Evolutionary conservation across 2,797 vertebrate species (phyloP).

Genomic region (Pseudochaenichthys georgianus): DNA sequence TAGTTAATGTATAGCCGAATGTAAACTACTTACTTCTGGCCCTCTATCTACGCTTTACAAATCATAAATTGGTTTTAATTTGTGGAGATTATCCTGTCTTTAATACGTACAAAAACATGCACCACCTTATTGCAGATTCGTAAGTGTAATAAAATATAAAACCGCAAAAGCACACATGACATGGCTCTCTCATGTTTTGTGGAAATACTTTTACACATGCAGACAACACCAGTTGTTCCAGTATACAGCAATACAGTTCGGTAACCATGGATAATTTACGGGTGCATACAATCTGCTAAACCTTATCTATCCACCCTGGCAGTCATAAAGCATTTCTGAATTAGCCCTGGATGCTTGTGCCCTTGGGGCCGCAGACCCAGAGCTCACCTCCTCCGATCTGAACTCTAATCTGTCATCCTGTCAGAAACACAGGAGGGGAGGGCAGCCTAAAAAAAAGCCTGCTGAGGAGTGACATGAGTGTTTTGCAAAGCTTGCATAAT

Average conservation of each 20-base stretch:
- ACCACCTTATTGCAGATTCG: no score
- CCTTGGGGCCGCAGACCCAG: slow-evolving; percentile 63
- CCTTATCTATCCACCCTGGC: slow-evolving; percentile 57
- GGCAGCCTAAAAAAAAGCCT: slow-evolving; percentile 21
- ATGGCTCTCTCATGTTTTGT: background rate
- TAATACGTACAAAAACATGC: no score
- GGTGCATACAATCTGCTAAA: slow-evolving; percentile 48
- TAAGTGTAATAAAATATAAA: background rate
- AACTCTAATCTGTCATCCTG: slow-evolving; percentile 69
- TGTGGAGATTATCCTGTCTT: no score
- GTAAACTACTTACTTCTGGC: no score
- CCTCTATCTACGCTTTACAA: no score
- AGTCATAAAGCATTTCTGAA: slow-evolving; percentile 77
- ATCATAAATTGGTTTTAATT: no score
- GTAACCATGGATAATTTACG: slow-evolving; percentile 12
- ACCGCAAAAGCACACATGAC: background rate
- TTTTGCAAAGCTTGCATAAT: background rate
- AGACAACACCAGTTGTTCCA: slow-evolving; percentile 15
- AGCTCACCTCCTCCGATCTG: slow-evolving; percentile 50
- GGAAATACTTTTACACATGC: slow-evolving; percentile 12
- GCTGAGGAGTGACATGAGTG: background rate
- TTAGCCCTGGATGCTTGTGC: slow-evolving; percentile 57
- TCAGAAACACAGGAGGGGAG: slow-evolving; percentile 50
- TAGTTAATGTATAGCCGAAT: no score
- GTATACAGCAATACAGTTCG: slow-evolving; percentile 17